Base-by-base conservation (phyloP, 1,140 invertebrate genomes). In the Stenopsyche tienmushanensis region DNA sequence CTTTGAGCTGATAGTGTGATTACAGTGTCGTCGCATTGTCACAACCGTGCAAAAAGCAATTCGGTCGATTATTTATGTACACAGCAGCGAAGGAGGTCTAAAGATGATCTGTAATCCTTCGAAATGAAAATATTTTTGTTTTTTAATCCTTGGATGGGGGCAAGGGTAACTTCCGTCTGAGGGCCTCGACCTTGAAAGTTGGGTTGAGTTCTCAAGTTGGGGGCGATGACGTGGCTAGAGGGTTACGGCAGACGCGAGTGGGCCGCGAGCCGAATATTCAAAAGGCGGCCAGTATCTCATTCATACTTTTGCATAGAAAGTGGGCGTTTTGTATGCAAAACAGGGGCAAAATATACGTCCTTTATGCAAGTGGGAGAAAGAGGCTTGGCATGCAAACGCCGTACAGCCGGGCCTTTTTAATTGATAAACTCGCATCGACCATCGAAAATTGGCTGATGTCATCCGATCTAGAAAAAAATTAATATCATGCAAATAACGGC, bases 271-370 rank as follows among this genome's bases (percentile, higher is more conserved):
- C 54, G 54, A 57, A 57, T 57, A 57, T 57, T 57, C 54, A 57
- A 57, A 17, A 20, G 26, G 26, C 26, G 34, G 13, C 21, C 50
- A 53, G 34, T 25, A 20, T 17, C 75, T 75, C 76, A 77, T 77
- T 77, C 76, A 77, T 77, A 77, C 76, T 76, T 76, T 76, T 75
- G 76, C 75, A 77, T 77, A 76, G 76, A 76, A 77, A 77, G 75
- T 76, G 76, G 74, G 74, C 75, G 76, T 76, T 77, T 77, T 71
- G 75, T 76, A 76, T 77, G 76, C 58, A 23, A 50, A 47, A 26
- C 52, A 34, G 29, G 29, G 13, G 29, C 29, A 13, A 5, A 13
- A 13, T 34, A 13, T 34, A 34, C 29, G 29, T 34, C 29, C 29
- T 34, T 34, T 34, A 34, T 34, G 29, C 29, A 34, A 5, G 5